These are phyloP conservation scores for Octopus sinensis DNA, from an alignment of 1,140 invertebrate genomes.

Conservation along the genomic window DNA sequence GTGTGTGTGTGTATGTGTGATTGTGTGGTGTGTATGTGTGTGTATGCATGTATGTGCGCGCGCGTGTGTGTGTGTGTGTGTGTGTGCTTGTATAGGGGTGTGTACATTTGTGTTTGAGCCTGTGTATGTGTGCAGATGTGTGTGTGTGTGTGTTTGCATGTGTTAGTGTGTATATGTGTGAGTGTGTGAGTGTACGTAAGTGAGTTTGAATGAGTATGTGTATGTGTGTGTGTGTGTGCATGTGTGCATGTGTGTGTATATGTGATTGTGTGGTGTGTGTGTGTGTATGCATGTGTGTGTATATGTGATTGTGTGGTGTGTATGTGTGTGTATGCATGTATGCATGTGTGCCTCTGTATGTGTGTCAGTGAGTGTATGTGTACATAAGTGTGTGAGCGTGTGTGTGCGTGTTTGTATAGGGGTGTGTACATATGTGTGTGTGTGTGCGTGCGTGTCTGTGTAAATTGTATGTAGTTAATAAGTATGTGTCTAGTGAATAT, in stretches of 20 bases:
- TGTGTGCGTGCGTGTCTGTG: too few relatives aligned
- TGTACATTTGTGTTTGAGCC: not conserved
- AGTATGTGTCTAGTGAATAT: too few relatives aligned
- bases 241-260: too few relatives aligned
- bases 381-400: too few relatives aligned
- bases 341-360: too few relatives aligned
- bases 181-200: not conserved
- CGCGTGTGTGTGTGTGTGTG: not conserved
- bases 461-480: too few relatives aligned
- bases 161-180: not conserved
- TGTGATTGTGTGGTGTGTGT: not conserved
- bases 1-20: not conserved
- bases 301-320: not conserved
- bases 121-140: not conserved
- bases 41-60: not conserved
- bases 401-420: too few relatives aligned
- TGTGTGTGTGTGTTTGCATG: not conserved
- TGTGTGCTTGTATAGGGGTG: not conserved
- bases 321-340: not conserved
- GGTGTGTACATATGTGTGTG: too few relatives aligned
- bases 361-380: too few relatives aligned
- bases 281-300: not conserved
- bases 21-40: not conserved
- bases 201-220: not conserved
- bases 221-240: not conserved